These are phyloP conservation scores for Trichechus manatus DNA, from an alignment of 2,113 vertebrate genomes.

Conservation along the genomic window DNA sequence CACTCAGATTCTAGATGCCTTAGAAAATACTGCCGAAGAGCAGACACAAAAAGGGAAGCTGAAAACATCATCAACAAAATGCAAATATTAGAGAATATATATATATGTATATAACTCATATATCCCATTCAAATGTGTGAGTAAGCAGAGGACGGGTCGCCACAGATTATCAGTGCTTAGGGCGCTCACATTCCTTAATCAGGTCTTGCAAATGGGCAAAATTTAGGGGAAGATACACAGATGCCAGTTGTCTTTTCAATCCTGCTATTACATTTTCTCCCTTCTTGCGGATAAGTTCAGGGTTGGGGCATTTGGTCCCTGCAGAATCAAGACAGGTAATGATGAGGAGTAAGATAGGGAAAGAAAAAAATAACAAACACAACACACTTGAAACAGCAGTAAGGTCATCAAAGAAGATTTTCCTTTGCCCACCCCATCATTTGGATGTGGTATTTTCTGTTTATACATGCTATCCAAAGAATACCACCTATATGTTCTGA, in stretches of 20 bases:
- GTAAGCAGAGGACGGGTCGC: no score
- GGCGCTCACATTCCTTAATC: no score
- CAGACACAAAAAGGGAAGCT: no score
- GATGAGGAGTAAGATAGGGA: not conserved
- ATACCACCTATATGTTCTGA: not conserved
- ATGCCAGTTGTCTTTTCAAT: not conserved
- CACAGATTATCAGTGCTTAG: no score
- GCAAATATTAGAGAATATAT: no score
- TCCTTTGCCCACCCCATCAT: not conserved
- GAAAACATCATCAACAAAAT: no score
- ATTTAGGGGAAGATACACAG: fast-evolving
- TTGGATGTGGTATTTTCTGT: not conserved
- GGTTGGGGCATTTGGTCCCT: not conserved
- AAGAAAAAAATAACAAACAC: not conserved
- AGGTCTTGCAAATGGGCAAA: not conserved
- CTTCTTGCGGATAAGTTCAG: not conserved
- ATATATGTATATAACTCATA: no score
- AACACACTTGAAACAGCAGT: not conserved
- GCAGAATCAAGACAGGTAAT: not conserved
- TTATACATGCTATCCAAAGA: not conserved
- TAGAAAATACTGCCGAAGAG: no score
- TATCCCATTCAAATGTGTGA: no score
- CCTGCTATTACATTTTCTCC: not conserved
- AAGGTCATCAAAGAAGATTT: not conserved
- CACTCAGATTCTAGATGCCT: no score